phyloP scores from a whole-genome alignment of 2,113 vertebrate genomes.

The Lagenorhynchus albirostris region DNA sequence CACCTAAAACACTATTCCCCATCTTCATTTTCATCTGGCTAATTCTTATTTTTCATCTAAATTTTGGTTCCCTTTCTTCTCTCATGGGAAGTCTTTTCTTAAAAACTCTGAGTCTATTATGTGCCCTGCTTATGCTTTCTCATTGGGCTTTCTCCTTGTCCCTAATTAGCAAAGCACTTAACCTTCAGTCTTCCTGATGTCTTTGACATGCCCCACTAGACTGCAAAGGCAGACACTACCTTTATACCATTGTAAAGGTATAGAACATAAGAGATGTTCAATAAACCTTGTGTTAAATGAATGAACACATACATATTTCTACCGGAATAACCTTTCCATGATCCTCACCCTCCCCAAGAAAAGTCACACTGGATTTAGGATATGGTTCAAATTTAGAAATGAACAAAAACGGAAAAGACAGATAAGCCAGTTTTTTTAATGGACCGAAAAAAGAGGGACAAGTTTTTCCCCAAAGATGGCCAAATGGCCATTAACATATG shows the following conservation, averaged over 20 bases:
- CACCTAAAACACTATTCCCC: neutral
- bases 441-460: neutral
- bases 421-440: neutral
- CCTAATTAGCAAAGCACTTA: neutral
- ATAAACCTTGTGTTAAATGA: neutral
- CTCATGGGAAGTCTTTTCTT: neutral
- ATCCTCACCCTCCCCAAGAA: neutral
- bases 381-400: neutral
- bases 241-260: neutral
- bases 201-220: neutral
- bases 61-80: neutral
- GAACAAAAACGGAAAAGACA: neutral
- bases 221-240: neutral
- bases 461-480: neutral
- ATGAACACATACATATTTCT: neutral
- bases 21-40: neutral
- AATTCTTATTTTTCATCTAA: neutral
- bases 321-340: neutral
- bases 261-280: neutral
- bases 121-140: neutral
- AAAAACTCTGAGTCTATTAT: neutral
- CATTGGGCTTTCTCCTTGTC: neutral
- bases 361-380: neutral
- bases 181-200: neutral
- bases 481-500: neutral